Evolutionary conservation across 2,113 vertebrate species (phyloP).

Genomic region (Dipodomys spectabilis): DNA sequence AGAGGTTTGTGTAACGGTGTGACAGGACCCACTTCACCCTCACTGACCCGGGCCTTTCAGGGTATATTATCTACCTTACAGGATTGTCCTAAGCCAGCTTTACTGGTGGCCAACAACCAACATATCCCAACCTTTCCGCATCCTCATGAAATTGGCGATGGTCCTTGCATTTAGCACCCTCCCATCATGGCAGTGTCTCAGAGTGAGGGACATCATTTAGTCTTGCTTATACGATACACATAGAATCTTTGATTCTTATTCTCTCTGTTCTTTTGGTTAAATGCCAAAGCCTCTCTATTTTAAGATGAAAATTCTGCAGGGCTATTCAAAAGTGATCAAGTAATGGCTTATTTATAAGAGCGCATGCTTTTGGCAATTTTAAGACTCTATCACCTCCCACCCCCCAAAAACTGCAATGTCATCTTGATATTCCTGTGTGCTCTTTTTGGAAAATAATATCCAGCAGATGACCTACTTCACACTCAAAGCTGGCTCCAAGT

Average conservation of each 20-base stretch:
- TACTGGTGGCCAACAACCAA: neutral
- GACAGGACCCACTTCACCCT: neutral
- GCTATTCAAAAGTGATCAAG: neutral
- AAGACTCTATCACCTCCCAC: neutral
- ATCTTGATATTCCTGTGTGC: neutral
- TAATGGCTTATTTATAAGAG: neutral
- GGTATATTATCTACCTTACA: neutral
- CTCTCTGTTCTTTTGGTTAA: neutral
- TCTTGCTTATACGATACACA: neutral
- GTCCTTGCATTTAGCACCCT: neutral
- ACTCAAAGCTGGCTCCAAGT: neutral
- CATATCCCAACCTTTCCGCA: neutral
- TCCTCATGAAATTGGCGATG: neutral
- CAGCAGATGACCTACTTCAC: neutral
- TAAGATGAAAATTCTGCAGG: neutral
- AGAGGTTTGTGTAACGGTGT: neutral
- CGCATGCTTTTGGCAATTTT: neutral
- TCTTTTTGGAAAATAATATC: neutral
- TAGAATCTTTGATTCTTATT: neutral
- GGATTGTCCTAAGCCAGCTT: neutral
- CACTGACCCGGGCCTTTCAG: neutral
- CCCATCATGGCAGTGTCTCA: neutral
- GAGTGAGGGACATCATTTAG: neutral
- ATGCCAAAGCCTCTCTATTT: neutral
- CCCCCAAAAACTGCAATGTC: neutral